phyloP scores from a whole-genome alignment of 2,888 invertebrate genomes.

The Cryptosula pallasiana region DNA sequence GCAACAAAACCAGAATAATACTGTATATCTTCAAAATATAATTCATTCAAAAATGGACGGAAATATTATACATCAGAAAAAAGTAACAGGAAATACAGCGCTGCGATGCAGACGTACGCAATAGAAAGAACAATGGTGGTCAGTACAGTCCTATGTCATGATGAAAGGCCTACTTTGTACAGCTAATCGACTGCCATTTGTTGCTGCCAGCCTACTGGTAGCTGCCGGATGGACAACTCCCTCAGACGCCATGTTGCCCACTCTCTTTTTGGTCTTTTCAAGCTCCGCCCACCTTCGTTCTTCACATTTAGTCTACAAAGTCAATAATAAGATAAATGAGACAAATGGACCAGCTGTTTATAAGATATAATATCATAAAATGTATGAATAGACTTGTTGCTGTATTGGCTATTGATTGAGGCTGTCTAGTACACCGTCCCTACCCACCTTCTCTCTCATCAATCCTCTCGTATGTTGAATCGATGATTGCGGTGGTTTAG shows the following conservation, averaged over 20 bases:
- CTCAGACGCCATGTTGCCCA: conserved; percentile 36
- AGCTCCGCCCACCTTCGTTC: conserved; percentile 45
- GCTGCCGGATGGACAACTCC: conserved; percentile 31
- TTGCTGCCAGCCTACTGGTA: conserved; percentile 24
- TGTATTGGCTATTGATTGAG: too few species aligned
- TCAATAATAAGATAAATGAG: too few species aligned
- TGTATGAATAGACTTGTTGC: too few species aligned
- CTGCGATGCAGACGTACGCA: too few species aligned
- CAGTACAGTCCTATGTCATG: background rate
- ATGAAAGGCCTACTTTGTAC: conserved; percentile 17
- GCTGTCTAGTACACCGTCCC: too few species aligned
- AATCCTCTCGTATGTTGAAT: conserved; percentile 34
- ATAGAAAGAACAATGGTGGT: background rate
- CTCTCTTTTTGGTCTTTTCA: conserved; percentile 41
- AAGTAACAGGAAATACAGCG: background rate
- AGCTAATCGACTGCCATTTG: conserved; percentile 23
- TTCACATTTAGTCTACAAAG: conserved; percentile 39
- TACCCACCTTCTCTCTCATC: conserved; percentile 40
- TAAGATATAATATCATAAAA: too few species aligned
- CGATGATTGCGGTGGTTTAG: conserved; percentile 33
- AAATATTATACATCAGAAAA: too few species aligned
- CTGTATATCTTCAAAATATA: background rate
- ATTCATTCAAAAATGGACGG: background rate
- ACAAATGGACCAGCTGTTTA: too few species aligned
- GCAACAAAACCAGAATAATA: too few species aligned